Percentiles rank a stretch among this genome's conserved stretches.
Evolutionary conservation across 2,888 invertebrate species (phyloP).

Genomic region (Andrena camellia): DNA sequence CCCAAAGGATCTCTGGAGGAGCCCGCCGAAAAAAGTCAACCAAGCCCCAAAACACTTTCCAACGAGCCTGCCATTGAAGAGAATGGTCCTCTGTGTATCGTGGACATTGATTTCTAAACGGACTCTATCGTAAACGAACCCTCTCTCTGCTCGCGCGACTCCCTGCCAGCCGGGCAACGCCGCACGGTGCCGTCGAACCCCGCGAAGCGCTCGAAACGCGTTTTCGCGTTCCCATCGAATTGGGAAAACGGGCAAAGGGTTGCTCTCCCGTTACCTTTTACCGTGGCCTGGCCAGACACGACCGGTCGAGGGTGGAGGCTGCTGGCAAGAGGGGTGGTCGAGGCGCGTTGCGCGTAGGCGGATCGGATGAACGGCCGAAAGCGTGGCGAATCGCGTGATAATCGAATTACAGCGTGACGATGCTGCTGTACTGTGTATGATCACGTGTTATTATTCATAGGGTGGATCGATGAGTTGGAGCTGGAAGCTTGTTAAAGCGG

Average conservation of each 20-base stretch:
- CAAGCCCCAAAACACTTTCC: constrained; percentile 30
- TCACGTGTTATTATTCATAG: constrained; percentile 74
- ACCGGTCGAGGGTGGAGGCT: constrained; percentile 23
- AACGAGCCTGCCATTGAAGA: constrained; percentile 38
- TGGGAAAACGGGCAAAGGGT: constrained; percentile 78
- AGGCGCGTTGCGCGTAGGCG: constrained; percentile 28
- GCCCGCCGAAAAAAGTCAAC: constrained; percentile 4
- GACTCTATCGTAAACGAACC: constrained; percentile 67
- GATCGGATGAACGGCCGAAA: constrained; percentile 38
- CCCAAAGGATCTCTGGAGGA: not conserved
- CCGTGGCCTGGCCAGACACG: constrained; percentile 60
- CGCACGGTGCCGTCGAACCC: constrained; percentile 34
- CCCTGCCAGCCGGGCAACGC: constrained; percentile 35
- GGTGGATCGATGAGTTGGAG: constrained; percentile 75
- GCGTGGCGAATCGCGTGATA: constrained; percentile 82
- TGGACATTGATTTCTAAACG: constrained; percentile 76
- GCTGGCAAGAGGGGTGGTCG: constrained; percentile 39
- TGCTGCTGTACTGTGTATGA: constrained; percentile 12
- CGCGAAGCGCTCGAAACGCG: constrained; percentile 73
- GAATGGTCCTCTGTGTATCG: constrained; percentile 50
- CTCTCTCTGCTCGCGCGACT: constrained; percentile 21
- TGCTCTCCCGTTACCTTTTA: constrained; percentile 73
- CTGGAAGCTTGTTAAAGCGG: not conserved
- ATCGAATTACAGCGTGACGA: constrained; percentile 81
- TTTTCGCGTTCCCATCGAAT: constrained; percentile 76